Conservation (phyloP, 1,140 invertebrate genomes). For the Chrysomallon squamiferum region DNA sequence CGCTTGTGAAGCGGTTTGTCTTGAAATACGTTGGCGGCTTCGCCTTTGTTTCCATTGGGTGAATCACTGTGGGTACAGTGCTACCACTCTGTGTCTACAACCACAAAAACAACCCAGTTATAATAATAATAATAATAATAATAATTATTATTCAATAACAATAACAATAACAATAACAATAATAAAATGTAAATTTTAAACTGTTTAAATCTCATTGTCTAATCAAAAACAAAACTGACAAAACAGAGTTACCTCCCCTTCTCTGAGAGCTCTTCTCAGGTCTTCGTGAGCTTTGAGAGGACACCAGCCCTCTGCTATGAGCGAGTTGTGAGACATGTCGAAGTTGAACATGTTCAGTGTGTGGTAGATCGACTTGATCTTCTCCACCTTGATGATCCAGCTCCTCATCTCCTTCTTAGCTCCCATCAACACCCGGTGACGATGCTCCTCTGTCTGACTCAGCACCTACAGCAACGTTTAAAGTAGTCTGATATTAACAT, state of each 20-base stretch:
- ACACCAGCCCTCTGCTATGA: conserved; percentile 99
- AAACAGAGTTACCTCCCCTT: conserved; percentile 44
- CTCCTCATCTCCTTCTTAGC: conserved; percentile 85
- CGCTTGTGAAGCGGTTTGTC: conserved; percentile 93
- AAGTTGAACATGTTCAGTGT: conserved; percentile 78
- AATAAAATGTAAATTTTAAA: too few species aligned
- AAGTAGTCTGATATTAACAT: not conserved
- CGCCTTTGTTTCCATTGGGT: conserved; percentile 88
- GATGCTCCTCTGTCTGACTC: conserved; percentile 94
- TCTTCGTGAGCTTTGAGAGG: conserved; percentile 87
- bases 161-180: too few species aligned
- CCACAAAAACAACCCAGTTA: not conserved
- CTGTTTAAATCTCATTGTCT: too few species aligned
- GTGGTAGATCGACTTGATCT: conserved; percentile 80
- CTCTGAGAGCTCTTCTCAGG: conserved; percentile 79
- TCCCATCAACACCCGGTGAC: conserved; percentile 86
- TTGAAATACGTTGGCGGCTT: conserved; percentile 92
- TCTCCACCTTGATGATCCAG: conserved; percentile 68
- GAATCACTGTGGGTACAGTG: conserved; percentile 92
- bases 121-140: too few species aligned
- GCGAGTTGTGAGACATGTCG: conserved; percentile 81
- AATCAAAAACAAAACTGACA: too few species aligned
- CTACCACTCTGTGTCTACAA: conserved; percentile 80
- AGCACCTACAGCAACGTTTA: conserved; percentile 73
- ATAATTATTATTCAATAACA: too few species aligned